phyloP scores from a whole-genome alignment of 1,140 invertebrate genomes.

The Harlomillsia oculata region DNA sequence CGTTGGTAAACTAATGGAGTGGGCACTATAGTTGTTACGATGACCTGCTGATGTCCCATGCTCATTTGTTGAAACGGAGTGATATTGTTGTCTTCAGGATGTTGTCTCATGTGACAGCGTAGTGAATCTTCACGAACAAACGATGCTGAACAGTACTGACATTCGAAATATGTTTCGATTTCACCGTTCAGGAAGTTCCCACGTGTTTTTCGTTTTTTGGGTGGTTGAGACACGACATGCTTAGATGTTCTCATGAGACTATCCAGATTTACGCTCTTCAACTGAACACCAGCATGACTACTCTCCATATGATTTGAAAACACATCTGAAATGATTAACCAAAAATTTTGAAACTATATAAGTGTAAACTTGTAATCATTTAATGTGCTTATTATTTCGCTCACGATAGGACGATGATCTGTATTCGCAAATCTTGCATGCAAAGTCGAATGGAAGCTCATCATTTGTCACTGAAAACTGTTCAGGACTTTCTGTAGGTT shows the following conservation, averaged over 20 bases:
- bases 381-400: background rate
- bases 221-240: background rate
- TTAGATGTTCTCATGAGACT: background rate
- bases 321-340: slow-evolving; percentile 5
- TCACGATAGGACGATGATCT: slow-evolving; percentile 17
- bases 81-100: background rate
- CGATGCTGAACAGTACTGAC: slow-evolving; percentile 9
- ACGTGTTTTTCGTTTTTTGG: background rate
- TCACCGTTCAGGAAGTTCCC: background rate
- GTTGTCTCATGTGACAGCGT: slow-evolving; percentile 27
- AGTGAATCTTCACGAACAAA: slow-evolving; percentile 28
- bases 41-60: no score
- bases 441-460: slow-evolving; percentile 17
- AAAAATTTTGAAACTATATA: background rate
- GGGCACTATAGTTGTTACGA: no score
- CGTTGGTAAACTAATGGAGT: no score
- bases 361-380: background rate
- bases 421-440: slow-evolving; percentile 19
- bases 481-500: background rate
- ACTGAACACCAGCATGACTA: slow-evolving; percentile 1
- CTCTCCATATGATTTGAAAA: slow-evolving; percentile 19
- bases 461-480: background rate
- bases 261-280: background rate
- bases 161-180: no score
- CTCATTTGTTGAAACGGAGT: no score